Percentiles rank a stretch among this genome's conserved stretches.
Conservation (phyloP, 2,113 vertebrate species). For the Recurvirostra avosetta region DNA sequence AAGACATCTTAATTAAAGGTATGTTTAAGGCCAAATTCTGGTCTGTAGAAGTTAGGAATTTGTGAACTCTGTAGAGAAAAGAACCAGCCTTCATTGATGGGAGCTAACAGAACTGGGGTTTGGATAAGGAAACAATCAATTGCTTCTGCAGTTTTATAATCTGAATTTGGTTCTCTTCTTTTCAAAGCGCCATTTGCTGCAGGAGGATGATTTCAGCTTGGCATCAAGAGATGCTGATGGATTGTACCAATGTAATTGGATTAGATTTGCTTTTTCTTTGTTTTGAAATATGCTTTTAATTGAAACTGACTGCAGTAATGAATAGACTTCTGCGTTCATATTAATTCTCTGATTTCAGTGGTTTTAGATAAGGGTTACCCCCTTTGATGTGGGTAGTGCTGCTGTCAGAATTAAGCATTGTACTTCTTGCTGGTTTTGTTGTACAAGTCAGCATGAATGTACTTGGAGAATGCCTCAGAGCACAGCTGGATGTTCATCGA, state of each 20-base stretch:
- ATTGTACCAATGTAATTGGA: neutral
- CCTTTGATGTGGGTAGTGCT: neutral
- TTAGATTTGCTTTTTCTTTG: neutral
- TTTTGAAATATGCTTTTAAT: conserved; percentile 11
- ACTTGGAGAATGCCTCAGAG: neutral
- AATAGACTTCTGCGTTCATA: neutral
- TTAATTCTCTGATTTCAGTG: neutral
- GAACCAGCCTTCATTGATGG: neutral
- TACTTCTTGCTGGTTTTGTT: neutral
- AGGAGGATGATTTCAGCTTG: neutral
- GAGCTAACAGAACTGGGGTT: neutral
- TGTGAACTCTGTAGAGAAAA: neutral
- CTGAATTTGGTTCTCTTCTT: neutral
- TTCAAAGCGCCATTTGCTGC: neutral
- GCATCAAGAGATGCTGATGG: neutral
- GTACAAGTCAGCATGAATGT: neutral
- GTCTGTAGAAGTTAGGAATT: neutral
- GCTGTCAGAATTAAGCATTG: neutral
- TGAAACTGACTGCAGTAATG: neutral
- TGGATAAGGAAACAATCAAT: neutral
- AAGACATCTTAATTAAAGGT: neutral
- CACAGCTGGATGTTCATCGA: neutral
- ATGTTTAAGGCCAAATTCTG: neutral
- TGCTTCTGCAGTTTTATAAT: neutral
- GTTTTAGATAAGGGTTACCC: neutral